Conservation (phyloP, 2,888 invertebrate species). For the Cactoblastis cactorum region DNA sequence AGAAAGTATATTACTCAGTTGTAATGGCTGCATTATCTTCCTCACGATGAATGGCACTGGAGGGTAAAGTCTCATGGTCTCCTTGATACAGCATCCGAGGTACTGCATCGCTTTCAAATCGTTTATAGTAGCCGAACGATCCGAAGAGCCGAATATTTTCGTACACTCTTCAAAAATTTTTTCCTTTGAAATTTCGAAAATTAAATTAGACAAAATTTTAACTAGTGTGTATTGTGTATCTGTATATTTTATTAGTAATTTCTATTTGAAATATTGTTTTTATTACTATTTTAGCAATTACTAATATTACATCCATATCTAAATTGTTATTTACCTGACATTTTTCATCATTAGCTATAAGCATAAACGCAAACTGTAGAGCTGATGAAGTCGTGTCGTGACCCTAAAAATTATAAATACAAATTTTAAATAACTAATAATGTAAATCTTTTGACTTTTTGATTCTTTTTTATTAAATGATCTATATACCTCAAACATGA, state of each 20-base stretch:
- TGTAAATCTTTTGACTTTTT: too few species aligned
- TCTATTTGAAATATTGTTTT: too few species aligned
- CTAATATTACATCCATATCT: too few species aligned
- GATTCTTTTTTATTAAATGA: too few species aligned
- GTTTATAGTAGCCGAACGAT: constrained; percentile 59
- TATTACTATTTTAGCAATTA: too few species aligned
- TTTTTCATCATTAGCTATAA: constrained; percentile 58
- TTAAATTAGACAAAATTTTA: too few species aligned
- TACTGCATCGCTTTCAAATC: constrained; percentile 81
- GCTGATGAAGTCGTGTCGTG: constrained; percentile 71
- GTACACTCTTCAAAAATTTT: constrained; percentile 80
- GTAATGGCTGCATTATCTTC: constrained; percentile 12
- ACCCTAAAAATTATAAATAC: constrained; percentile 70
- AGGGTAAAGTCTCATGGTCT: constrained; percentile 81
- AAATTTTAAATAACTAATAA: neutral
- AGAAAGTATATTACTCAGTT: constrained; percentile 20
- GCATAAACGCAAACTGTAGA: constrained; percentile 10
- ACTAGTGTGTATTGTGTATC: too few species aligned
- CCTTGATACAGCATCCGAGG: constrained; percentile 83
- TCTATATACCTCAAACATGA: constrained; percentile 77
- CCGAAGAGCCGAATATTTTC: constrained; percentile 80
- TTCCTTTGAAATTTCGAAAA: constrained; percentile 58
- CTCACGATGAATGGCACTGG: constrained; percentile 79
- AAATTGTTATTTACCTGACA: constrained; percentile 66
- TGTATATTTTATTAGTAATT: too few species aligned